phyloP scores from a whole-genome alignment of 2,113 vertebrate species.

The Cynocephalus volans region DNA sequence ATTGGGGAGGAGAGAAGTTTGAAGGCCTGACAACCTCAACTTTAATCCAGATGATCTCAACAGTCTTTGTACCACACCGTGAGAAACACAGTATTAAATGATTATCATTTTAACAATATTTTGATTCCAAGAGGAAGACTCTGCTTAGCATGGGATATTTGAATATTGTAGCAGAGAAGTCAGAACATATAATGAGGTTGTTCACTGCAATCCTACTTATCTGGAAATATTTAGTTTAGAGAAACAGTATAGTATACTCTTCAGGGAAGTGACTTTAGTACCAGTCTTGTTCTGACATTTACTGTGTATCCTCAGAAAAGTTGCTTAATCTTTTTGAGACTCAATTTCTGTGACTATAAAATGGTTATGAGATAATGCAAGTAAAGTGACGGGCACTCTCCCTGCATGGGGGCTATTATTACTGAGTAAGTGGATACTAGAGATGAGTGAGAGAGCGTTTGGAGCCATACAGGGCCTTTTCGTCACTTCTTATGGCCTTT shows the following conservation, averaged over 20 bases:
- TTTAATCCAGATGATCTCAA: not conserved
- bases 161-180: not conserved
- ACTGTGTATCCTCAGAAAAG: not conserved
- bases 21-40: not conserved
- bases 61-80: not conserved
- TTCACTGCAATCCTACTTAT: not conserved
- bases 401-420: not conserved
- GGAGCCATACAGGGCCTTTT: not conserved
- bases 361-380: not conserved
- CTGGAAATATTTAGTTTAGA: not conserved
- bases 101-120: not conserved
- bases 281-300: not conserved
- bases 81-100: not conserved
- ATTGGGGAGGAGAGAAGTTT: not conserved
- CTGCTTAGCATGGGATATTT: not conserved
- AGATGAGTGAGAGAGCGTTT: not conserved
- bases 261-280: not conserved
- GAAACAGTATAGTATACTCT: not conserved
- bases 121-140: not conserved
- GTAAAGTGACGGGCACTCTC: not conserved
- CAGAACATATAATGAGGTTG: not conserved
- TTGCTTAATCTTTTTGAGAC: slow-evolving; percentile 15
- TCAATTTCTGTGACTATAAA: not conserved
- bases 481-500: not conserved
- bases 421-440: not conserved